A percentile compares a stretch with the other conserved stretches of the same genome.
phyloP scores from a whole-genome alignment of 2,113 vertebrate genomes.

The Neogobius melanostomus region DNA sequence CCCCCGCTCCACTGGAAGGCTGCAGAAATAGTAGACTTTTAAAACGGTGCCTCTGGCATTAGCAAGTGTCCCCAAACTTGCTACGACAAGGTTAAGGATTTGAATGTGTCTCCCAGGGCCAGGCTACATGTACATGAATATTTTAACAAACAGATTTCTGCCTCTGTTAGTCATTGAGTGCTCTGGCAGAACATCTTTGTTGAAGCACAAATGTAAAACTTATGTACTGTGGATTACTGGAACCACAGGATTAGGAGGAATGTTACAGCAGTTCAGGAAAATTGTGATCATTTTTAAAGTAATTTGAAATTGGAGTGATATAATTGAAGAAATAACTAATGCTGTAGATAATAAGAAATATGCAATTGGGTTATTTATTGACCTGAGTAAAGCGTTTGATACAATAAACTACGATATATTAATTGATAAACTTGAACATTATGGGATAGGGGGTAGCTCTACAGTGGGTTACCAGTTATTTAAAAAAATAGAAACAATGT shows the following conservation, averaged over 20 bases:
- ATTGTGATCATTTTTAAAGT: not conserved
- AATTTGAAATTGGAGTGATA: too few relatives aligned
- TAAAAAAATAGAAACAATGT: too few relatives aligned
- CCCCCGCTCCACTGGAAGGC: constrained; percentile 19
- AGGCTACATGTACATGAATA: not conserved
- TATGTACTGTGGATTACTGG: not conserved
- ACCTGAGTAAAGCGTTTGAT: too few relatives aligned
- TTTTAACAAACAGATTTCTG: constrained; percentile 1
- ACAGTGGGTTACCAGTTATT: too few relatives aligned
- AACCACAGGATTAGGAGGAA: not conserved
- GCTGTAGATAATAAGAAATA: too few relatives aligned
- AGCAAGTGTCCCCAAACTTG: constrained; percentile 8
- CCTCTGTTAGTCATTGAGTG: not conserved
- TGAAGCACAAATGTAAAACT: not conserved
- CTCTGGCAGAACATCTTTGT: not conserved
- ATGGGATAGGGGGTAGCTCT: too few relatives aligned
- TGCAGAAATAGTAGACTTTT: constrained; percentile 18
- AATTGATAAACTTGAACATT: too few relatives aligned
- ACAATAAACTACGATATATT: too few relatives aligned
- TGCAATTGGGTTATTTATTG: too few relatives aligned
- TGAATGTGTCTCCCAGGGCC: constrained; percentile 20
- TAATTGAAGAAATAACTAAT: too few relatives aligned
- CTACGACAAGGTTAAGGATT: constrained; percentile 1
- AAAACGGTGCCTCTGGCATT: constrained; percentile 23
- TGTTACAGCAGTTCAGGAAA: not conserved